phyloP scores from a whole-genome alignment of 2,888 invertebrate species.

The Allolobophora icterica region DNA sequence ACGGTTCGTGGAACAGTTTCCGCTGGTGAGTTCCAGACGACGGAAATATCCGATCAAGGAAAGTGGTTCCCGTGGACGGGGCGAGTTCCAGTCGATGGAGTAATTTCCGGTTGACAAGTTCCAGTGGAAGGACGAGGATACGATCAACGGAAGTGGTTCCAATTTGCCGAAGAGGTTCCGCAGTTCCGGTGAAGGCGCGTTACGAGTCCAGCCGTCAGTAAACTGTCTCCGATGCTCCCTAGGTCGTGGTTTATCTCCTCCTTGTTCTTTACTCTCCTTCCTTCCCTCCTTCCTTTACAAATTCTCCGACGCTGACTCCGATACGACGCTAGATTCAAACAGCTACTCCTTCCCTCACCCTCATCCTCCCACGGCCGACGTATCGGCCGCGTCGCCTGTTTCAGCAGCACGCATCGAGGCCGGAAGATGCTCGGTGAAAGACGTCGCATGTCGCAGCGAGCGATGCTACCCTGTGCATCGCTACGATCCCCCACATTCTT shows the following conservation, averaged over 20 bases:
- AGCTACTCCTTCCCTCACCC: background rate
- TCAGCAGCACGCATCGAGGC: slow-evolving; percentile 4
- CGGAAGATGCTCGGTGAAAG: background rate
- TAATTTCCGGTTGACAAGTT: background rate
- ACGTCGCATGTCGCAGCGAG: background rate
- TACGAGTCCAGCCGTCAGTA: background rate
- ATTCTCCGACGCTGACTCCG: background rate
- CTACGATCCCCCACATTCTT: background rate
- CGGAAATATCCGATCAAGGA: no score
- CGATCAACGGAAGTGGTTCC: background rate
- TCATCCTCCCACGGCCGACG: background rate
- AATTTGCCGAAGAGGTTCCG: background rate
- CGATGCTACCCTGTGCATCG: background rate
- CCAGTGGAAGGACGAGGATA: background rate
- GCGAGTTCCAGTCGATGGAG: background rate
- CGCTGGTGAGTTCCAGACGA: background rate
- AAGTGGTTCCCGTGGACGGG: background rate
- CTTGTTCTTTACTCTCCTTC: background rate
- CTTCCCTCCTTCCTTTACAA: background rate
- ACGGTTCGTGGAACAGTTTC: background rate
- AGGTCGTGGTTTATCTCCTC: background rate
- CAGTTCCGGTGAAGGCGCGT: background rate
- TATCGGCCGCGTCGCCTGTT: background rate
- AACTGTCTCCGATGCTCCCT: background rate
- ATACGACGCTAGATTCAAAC: background rate